Evolutionary conservation across 2,888 invertebrate genomes (phyloP).

Genomic region (Aphodius sticticus): DNA sequence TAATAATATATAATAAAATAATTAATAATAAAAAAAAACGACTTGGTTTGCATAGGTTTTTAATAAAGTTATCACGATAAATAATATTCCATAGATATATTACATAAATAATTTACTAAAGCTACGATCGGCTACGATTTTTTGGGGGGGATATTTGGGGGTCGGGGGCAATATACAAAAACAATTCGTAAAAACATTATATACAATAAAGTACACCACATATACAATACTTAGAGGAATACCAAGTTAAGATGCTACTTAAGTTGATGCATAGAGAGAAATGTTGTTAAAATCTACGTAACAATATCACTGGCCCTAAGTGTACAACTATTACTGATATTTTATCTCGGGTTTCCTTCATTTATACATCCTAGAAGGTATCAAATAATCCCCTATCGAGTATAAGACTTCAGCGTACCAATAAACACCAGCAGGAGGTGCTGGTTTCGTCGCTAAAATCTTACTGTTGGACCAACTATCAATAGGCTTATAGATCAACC

Average conservation of each 20-base stretch:
- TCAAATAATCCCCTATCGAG: slow-evolving; percentile 72
- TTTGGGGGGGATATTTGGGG: background rate
- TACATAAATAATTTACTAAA: slow-evolving; percentile 43
- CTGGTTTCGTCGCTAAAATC: slow-evolving; percentile 28
- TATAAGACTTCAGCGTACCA: slow-evolving; percentile 90
- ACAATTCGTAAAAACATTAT: slow-evolving; percentile 17
- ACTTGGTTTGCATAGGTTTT: slow-evolving; percentile 28
- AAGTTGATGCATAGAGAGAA: background rate
- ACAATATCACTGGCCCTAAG: slow-evolving; percentile 26
- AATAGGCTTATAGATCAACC: slow-evolving; percentile 49
- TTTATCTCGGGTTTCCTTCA: slow-evolving; percentile 19
- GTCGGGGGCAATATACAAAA: slow-evolving; percentile 10
- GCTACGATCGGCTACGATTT: background rate
- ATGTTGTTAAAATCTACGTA: background rate
- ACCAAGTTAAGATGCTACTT: background rate
- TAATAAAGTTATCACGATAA: slow-evolving; percentile 44
- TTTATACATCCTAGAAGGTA: slow-evolving; percentile 64
- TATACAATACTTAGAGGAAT: background rate
- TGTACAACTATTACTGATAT: background rate
- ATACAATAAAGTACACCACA: slow-evolving; percentile 22
- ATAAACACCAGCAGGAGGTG: slow-evolving; percentile 73
- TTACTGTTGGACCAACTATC: slow-evolving; percentile 44
- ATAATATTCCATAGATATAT: slow-evolving; percentile 41
- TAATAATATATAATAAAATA: background rate
- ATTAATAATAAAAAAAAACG: slow-evolving; percentile 16